Percentiles rank a stretch among this genome's conserved stretches.
phyloP scores from a whole-genome alignment of 1,140 invertebrate species.

The Micrasema longulum region DNA sequence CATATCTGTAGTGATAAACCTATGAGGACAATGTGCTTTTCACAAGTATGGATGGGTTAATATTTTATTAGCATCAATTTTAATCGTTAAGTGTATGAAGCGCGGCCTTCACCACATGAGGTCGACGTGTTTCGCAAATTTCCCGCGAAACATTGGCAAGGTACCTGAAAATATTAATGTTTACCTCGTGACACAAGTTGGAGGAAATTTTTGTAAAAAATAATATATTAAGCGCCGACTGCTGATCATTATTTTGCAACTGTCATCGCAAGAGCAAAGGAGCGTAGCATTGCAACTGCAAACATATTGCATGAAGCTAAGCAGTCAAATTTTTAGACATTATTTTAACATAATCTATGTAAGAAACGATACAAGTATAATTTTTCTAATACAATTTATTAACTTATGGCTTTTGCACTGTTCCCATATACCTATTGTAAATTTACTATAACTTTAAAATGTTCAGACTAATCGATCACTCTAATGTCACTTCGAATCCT shows the following conservation, averaged over 20 bases:
- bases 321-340: too few species aligned
- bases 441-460: too few species aligned
- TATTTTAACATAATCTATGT: too few species aligned
- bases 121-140: constrained; percentile 18
- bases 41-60: constrained; percentile 21
- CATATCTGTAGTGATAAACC: constrained; percentile 38
- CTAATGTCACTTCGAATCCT: too few species aligned
- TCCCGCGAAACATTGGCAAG: constrained; percentile 34
- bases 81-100: constrained; percentile 1
- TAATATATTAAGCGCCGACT: constrained; percentile 14
- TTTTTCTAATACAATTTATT: too few species aligned
- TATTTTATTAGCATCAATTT: constrained; percentile 31
- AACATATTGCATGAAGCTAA: too few species aligned
- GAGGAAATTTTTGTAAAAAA: not conserved
- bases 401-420: too few species aligned
- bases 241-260: constrained; percentile 9
- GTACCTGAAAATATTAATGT: constrained; percentile 46
- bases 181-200: constrained; percentile 19
- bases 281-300: constrained; percentile 6
- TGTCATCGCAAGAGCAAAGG: too few species aligned
- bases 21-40: constrained; percentile 23
- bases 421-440: too few species aligned
- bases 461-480: too few species aligned
- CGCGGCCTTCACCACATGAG: not conserved
- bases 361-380: too few species aligned